Evolutionary conservation across 2,888 invertebrate genomes (phyloP).

Genomic region (Zaprionus bogoriensis): DNA sequence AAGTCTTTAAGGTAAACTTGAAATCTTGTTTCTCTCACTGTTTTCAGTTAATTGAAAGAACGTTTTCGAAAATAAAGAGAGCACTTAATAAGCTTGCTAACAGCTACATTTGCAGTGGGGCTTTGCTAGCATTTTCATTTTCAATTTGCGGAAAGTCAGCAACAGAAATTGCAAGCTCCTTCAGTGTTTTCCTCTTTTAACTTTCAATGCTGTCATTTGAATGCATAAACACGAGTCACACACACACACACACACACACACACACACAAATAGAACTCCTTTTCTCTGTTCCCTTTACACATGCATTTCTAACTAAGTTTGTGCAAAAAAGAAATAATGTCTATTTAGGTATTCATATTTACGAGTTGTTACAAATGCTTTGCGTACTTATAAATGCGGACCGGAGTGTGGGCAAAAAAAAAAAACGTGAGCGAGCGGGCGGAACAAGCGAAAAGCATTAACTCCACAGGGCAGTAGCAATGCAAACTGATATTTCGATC

Average conservation of each 20-base stretch:
- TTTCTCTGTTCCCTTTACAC: neutral
- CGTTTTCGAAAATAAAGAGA: too few relatives aligned
- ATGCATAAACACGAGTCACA: constrained; percentile 6
- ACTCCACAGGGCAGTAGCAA: too few relatives aligned
- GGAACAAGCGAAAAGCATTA: neutral
- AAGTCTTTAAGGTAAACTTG: too few relatives aligned
- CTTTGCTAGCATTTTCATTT: constrained; percentile 19
- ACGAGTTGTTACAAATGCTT: constrained; percentile 1
- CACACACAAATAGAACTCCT: neutral
- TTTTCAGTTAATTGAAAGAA: too few relatives aligned
- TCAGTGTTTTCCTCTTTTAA: neutral
- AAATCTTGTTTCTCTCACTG: too few relatives aligned
- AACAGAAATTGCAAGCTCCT: constrained; percentile 17
- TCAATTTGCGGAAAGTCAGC: constrained; percentile 34
- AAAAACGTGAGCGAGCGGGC: too few relatives aligned
- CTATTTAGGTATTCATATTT: constrained; percentile 1
- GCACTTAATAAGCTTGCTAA: neutral
- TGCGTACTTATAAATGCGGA: neutral
- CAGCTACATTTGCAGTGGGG: neutral
- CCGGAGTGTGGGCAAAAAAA: neutral
- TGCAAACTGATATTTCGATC: too few relatives aligned
- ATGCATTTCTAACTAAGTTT: constrained; percentile 2
- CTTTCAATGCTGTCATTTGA: constrained; percentile 10
- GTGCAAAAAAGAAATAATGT: neutral
- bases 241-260: neutral